phyloP scores from a whole-genome alignment of 2,888 invertebrate genomes.

The Alviniconcha strummeri region DNA sequence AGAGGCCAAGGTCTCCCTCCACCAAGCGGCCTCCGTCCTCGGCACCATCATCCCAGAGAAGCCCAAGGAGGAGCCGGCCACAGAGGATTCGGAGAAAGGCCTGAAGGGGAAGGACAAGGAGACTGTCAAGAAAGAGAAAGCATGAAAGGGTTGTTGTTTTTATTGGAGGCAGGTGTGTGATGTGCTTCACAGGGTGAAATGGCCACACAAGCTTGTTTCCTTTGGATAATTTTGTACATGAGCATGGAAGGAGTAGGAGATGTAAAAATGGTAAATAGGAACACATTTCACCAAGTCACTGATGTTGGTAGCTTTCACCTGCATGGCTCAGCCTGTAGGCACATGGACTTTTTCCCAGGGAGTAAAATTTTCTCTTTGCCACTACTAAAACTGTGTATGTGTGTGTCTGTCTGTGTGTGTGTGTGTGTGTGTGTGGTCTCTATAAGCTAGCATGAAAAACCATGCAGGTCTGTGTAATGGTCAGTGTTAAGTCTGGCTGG shows the following conservation, averaged over 20 bases:
- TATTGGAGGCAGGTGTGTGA: neutral
- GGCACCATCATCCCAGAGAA: neutral
- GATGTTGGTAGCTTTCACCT: too few species aligned
- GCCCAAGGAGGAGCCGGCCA: neutral
- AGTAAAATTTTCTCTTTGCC: too few species aligned
- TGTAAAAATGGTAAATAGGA: neutral
- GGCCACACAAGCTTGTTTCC: neutral
- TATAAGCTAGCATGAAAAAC: too few species aligned
- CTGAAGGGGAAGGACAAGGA: neutral
- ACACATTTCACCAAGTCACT: neutral
- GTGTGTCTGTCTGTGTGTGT: too few species aligned
- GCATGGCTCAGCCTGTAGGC: too few species aligned
- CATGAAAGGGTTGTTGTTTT: neutral
- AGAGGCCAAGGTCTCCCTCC: slow-evolving; percentile 9
- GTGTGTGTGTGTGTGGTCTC: too few species aligned
- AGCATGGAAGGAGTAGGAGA: neutral
- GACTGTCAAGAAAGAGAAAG: neutral
- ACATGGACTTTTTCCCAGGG: too few species aligned
- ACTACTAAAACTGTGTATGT: too few species aligned
- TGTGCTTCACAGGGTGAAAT: neutral
- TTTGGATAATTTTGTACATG: neutral
- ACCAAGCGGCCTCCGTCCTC: slow-evolving; percentile 16
- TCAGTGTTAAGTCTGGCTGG: too few species aligned
- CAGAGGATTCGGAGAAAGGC: neutral
- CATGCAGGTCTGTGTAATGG: too few species aligned